A percentile compares a stretch with the other conserved stretches of the same genome.
Evolutionary conservation across 2,888 invertebrate species (phyloP).

Genomic region (Phasia obesa): DNA sequence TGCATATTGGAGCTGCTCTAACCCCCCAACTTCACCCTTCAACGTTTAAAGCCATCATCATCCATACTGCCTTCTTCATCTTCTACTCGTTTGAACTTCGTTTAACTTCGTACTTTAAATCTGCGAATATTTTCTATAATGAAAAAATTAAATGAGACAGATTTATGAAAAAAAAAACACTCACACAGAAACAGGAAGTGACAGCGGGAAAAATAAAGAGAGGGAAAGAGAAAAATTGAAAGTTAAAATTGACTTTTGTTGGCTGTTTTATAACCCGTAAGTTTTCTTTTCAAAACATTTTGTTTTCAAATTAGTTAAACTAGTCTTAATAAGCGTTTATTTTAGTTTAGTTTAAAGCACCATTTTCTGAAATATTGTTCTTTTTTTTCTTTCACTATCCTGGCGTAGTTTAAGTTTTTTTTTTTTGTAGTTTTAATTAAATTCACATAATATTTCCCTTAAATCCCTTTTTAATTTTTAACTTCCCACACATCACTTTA

Average conservation of each 20-base stretch:
- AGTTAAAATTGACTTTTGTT: constrained; percentile 42
- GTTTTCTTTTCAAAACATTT: constrained; percentile 73
- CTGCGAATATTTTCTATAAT: constrained; percentile 22
- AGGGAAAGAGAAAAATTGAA: constrained; percentile 11
- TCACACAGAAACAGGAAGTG: constrained; percentile 18
- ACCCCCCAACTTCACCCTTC: constrained; percentile 48
- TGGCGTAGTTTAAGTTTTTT: constrained; percentile 38
- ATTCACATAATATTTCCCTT: neutral
- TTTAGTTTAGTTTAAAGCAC: constrained; percentile 69
- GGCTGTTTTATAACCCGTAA: constrained; percentile 78
- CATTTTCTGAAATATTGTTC: constrained; percentile 33
- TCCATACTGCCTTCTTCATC: constrained; percentile 64
- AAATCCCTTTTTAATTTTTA: neutral
- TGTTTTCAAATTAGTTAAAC: constrained; percentile 56
- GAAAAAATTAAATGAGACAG: constrained; percentile 27
- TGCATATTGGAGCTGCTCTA: constrained; percentile 61
- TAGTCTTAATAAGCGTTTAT: constrained; percentile 58
- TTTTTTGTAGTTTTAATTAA: constrained; percentile 38
- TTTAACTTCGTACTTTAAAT: constrained; percentile 40
- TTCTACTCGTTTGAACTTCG: constrained; percentile 48
- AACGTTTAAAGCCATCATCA: constrained; percentile 55
- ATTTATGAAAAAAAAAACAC: constrained; percentile 13
- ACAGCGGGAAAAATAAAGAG: constrained; percentile 17
- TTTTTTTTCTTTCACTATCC: constrained; percentile 43
- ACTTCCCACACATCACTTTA: constrained; percentile 3